Evolutionary conservation across 2,797 vertebrate genomes (phyloP), one percentile per base, ranked within the genome.

Genomic region (Synaphobranchus kaupii): DNA sequence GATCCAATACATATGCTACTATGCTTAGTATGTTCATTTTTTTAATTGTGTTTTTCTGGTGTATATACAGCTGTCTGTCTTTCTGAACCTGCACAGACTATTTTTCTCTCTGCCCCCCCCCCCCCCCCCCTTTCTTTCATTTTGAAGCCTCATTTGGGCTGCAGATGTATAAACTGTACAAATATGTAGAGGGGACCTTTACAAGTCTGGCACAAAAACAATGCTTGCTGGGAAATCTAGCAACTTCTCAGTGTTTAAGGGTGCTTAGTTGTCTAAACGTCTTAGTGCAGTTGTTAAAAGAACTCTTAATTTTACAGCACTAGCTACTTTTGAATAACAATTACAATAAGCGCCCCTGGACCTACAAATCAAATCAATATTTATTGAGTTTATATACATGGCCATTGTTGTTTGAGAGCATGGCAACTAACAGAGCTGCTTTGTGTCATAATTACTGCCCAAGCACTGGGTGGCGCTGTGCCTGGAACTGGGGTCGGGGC

Each of bases 361-460:
- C 50, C 8, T 48, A 15, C 78, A n/a, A 28, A 78, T 78, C 13
- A 6, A 13, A 39, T 20, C 15, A 44, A 63, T 63, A 20, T 60
- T 47, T 81, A 54, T 12, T 25, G 39, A 66, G 20, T 39, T 68
- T 81, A 56, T 52, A 66, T 50, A 25, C n/a, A 0, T 15, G 13
- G 54, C 28, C n/a, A 44, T 81, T 58, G 39, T 48, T 83, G 25
- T 47, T 68, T 83, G 84, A 71, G 39, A 47, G 17, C 20, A 56
- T 31, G 22, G 48, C 12, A 13, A 80, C 50, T 47, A 25, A 48
- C 54, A 17, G 50, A 86, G 81, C 88, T 89, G 90, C 87, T 89
- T 91, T 90, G 87, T 85, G 87, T 90, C 84, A 83, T 90, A 85
- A 28, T 68, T 84, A 58, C 34, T 68, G 71, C 86, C 83, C 50